Conservation (phyloP, 2,888 invertebrate genomes). For the Idaea aversata region DNA sequence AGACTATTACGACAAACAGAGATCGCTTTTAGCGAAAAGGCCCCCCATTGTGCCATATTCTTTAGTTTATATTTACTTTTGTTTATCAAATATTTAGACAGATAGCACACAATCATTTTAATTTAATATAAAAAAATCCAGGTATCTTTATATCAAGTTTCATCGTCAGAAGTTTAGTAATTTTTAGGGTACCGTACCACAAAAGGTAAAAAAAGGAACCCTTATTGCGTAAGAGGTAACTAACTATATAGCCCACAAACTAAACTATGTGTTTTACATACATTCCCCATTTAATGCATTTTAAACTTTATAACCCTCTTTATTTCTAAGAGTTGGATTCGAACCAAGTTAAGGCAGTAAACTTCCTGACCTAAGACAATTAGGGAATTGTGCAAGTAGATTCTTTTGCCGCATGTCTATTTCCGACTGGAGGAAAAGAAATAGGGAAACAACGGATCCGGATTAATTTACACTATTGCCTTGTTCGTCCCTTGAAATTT, state of each 20-base stretch:
- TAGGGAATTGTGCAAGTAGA: neutral
- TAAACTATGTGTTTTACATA: neutral
- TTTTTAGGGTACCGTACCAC: no score
- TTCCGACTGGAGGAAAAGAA: neutral
- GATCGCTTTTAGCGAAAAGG: no score
- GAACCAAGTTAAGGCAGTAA: neutral
- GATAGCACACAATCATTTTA: no score
- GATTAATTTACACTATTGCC: slow-evolving; percentile 1
- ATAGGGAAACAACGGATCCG: neutral
- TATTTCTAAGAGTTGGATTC: neutral
- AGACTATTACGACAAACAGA: no score
- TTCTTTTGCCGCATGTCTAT: neutral
- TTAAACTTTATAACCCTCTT: neutral
- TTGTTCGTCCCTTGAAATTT: neutral
- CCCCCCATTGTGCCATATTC: no score
- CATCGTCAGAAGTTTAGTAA: no score
- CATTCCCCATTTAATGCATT: neutral
- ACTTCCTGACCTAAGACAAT: neutral
- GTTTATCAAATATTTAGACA: no score
- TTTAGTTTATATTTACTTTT: no score
- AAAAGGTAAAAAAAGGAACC: no score
- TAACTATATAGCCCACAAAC: neutral
- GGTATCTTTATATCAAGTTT: no score
- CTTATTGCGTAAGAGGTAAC: no score
- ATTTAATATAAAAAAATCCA: no score